Percentiles rank a stretch among this genome's conserved stretches.
Conservation (phyloP, 2,113 vertebrate genomes). For the Chloebia gouldiae region DNA sequence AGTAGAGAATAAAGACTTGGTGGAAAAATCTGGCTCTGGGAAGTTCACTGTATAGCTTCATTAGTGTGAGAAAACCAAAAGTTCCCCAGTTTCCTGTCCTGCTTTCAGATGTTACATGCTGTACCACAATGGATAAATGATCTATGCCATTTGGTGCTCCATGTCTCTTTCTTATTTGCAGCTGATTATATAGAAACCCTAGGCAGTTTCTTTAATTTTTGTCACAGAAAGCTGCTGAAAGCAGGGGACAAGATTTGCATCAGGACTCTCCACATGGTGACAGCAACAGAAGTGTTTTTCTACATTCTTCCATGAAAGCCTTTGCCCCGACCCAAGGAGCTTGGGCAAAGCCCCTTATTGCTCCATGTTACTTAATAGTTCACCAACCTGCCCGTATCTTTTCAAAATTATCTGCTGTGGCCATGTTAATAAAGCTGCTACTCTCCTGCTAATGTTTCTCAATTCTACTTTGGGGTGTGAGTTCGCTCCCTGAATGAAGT, state of each 20-base stretch:
- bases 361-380: neutral
- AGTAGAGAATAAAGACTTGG: neutral
- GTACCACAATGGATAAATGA: neutral
- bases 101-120: neutral
- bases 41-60: neutral
- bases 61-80: neutral
- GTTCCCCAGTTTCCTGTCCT: neutral
- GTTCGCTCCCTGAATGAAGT: slow-evolving; percentile 41
- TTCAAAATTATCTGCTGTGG: neutral
- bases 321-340: neutral
- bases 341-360: neutral
- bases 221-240: neutral
- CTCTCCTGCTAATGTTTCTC: neutral
- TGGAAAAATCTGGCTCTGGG: neutral
- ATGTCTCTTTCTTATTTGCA: neutral
- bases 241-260: neutral
- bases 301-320: neutral
- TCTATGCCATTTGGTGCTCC: neutral
- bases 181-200: neutral
- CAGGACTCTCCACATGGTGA: neutral
- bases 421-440: neutral
- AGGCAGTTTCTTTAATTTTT: neutral
- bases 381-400: neutral
- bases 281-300: neutral
- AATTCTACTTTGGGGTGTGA: neutral